phyloP scores from a whole-genome alignment of 2,113 vertebrate genomes.

The Sula dactylatra region DNA sequence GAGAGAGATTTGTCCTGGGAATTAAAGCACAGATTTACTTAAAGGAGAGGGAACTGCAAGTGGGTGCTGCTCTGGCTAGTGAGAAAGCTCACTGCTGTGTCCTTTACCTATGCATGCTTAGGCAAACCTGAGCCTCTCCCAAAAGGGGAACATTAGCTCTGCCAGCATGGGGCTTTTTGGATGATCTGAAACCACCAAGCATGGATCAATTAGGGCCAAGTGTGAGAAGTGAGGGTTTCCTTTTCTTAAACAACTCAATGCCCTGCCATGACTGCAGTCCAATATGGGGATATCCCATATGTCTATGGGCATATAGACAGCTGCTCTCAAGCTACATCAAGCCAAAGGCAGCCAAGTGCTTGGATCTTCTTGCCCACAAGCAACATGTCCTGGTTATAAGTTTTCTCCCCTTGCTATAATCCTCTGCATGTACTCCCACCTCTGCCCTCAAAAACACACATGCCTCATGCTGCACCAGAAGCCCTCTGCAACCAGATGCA shows the following conservation, averaged over 20 bases:
- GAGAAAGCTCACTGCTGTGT: not conserved
- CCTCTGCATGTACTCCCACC: not conserved
- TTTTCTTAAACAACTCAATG: not conserved
- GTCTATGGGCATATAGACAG: not conserved
- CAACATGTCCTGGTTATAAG: not conserved
- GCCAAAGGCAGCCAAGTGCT: not conserved
- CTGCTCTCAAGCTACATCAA: not conserved
- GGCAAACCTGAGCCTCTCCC: not conserved
- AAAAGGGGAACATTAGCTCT: not conserved
- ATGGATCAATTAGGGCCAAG: not conserved
- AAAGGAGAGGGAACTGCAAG: not conserved
- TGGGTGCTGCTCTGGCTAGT: not conserved
- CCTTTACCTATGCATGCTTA: not conserved
- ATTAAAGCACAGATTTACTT: not conserved
- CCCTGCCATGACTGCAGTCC: not conserved
- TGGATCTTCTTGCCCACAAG: not conserved
- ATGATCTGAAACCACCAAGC: not conserved
- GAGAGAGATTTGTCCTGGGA: not conserved
- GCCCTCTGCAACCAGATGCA: not conserved
- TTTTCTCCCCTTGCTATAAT: not conserved
- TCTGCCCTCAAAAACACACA: not conserved
- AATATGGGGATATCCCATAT: not conserved
- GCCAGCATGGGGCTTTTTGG: not conserved
- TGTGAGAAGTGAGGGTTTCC: not conserved
- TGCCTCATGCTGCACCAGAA: not conserved